Evolutionary conservation across 2,888 invertebrate species (phyloP), one percentile per base, ranked within the genome.

Genomic region (Cosmia pyralina): DNA sequence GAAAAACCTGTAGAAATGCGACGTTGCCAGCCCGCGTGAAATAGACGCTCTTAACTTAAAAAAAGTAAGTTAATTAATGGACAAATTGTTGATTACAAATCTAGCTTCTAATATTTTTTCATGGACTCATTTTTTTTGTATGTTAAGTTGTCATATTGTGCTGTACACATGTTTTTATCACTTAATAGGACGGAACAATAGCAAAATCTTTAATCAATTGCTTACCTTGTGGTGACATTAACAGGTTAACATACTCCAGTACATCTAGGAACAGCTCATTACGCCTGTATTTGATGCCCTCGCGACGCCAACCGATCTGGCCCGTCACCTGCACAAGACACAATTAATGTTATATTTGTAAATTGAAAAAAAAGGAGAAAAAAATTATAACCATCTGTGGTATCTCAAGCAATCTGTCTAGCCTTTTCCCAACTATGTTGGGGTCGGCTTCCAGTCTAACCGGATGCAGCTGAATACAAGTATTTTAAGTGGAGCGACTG

Each of bases 211-310:
- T 17, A 34, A 58, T 13, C 7, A n/a, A 13, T 4, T n/a, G 11
- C 34, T 68, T 92, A 98, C 99, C 99, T 97, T 99, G 99, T 2
- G 99, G 99, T 50, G 99, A 99, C 99, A 99, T 99, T 64, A 99
- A 97, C 75, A 99, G 96, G 96, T 99, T 99, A 84, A 99, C 99
- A 94, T 99, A 99, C 94, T 99, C 99, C 85, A 99, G 96, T 19
- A 99, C 99, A 93, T 99, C 99, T 17, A 99, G 96, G 97, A 99
- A 99, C 7, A 99, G 96, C 93, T 99, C 99, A 92, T 99, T 99
- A 64, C 99, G 97, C 63, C 99, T 97, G 93, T 99, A 99, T 94
- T 99, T 99, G 88, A 99, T 99, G 62, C 99, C 99, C 94, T 99
- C 99, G 34, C 99, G 97, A 82, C 99, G 97, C 99, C 99, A 99